A percentile compares a stretch with the other conserved stretches of the same genome.
Evolutionary conservation across 1,140 invertebrate genomes (phyloP).

Genomic region (Streblospio benedicti): DNA sequence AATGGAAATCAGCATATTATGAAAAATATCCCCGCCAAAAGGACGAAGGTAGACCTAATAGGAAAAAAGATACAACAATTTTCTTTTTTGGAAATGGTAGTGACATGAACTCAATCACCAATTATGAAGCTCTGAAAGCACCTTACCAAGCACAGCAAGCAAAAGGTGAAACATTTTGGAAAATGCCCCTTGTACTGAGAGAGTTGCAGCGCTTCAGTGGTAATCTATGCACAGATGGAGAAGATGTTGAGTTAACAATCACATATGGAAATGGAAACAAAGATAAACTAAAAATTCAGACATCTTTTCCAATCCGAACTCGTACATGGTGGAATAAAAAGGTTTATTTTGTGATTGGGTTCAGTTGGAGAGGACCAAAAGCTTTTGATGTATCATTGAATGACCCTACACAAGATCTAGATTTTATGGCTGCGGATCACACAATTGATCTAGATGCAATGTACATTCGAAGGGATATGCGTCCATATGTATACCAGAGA

Average conservation of each 20-base stretch:
- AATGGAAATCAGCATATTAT: conserved; percentile 10
- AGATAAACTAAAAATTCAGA: background rate
- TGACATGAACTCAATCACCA: background rate
- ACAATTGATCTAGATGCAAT: background rate
- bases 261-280: conserved; percentile 1
- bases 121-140: background rate
- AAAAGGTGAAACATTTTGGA: background rate
- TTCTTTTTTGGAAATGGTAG: conserved; percentile 18
- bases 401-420: background rate
- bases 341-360: conserved; percentile 4
- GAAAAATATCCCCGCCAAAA: conserved; percentile 13
- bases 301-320: conserved; percentile 1
- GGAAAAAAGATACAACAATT: conserved; percentile 19
- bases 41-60: conserved; percentile 12
- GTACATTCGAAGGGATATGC: background rate
- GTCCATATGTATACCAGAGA: background rate
- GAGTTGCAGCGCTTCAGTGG: background rate
- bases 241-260: background rate
- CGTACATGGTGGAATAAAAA: background rate
- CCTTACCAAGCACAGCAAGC: background rate
- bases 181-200: background rate
- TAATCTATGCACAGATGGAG: background rate
- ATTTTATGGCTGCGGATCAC: background rate
- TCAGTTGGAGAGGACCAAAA: background rate
- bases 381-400: background rate